Conservation (phyloP, 2,888 invertebrate genomes). For the Sphinx pinastri region DNA sequence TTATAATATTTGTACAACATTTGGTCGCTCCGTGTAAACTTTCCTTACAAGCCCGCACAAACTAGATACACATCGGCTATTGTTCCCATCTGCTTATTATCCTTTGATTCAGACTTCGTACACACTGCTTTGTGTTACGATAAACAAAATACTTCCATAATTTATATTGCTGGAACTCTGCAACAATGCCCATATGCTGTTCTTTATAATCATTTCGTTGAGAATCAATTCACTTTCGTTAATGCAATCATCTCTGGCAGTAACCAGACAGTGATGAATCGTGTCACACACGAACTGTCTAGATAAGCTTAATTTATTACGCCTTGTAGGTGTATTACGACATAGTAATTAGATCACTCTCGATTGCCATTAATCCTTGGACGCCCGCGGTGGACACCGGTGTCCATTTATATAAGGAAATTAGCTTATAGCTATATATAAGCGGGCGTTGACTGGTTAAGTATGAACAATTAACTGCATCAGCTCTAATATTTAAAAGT, state of each 20-base stretch:
- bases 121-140: background rate
- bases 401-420: too few relatives aligned
- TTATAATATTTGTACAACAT: constrained; percentile 1
- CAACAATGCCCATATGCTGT: constrained; percentile 9
- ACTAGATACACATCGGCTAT: constrained; percentile 15
- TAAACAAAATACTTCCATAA: constrained; percentile 11
- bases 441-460: too few relatives aligned
- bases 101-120: constrained; percentile 13
- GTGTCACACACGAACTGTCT: constrained; percentile 69
- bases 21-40: constrained; percentile 5
- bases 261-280: constrained; percentile 74
- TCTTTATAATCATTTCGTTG: constrained; percentile 42
- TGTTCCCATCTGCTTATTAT: constrained; percentile 17
- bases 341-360: constrained; percentile 61
- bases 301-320: constrained; percentile 80
- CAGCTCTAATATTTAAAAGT: constrained; percentile 43
- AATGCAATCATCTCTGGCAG: constrained; percentile 50
- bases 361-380: constrained; percentile 51
- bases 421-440: too few relatives aligned
- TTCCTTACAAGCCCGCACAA: constrained; percentile 9
- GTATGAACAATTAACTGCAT: constrained; percentile 48
- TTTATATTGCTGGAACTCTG: background rate
- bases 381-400: too few relatives aligned
- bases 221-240: constrained; percentile 67
- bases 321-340: constrained; percentile 54